phyloP scores from a whole-genome alignment of 2,113 vertebrate genomes.

The Oryzias javanicus region DNA sequence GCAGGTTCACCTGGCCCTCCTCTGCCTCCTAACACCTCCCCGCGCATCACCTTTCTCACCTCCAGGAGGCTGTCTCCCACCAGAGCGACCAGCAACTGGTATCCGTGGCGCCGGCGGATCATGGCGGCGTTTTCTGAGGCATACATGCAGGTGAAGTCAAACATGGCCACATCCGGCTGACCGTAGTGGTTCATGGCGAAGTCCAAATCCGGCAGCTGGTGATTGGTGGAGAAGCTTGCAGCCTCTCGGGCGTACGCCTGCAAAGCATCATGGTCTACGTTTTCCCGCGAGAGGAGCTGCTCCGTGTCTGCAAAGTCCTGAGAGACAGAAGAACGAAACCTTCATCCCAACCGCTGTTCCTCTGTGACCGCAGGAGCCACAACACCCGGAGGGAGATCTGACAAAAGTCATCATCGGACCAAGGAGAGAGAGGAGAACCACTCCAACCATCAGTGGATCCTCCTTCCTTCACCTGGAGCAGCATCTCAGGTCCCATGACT shows the following conservation, averaged over 20 bases:
- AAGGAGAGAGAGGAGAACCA: too few relatives aligned
- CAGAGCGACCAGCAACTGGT: constrained; percentile 86
- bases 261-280: constrained; percentile 93
- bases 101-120: constrained; percentile 83
- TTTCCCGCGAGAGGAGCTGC: constrained; percentile 85
- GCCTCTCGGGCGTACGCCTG: constrained; percentile 88
- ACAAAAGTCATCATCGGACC: too few relatives aligned
- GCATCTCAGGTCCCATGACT: too few relatives aligned
- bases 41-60: constrained; percentile 12
- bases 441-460: too few relatives aligned
- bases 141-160: constrained; percentile 98
- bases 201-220: constrained; percentile 87
- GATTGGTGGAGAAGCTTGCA: constrained; percentile 92
- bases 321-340: not conserved
- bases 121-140: constrained; percentile 91
- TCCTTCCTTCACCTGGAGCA: too few relatives aligned
- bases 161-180: constrained; percentile 95
- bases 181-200: constrained; percentile 97
- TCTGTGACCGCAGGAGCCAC: not conserved
- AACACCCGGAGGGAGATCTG: too few relatives aligned
- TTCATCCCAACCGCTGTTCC: not conserved
- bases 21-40: too few relatives aligned
- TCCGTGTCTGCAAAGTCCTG: constrained; percentile 91
- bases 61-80: constrained; percentile 96
- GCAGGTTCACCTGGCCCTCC: too few relatives aligned